These are phyloP conservation scores for Spisula subtruncata DNA, from an alignment of 2,888 invertebrate species.

Conservation along the genomic window DNA sequence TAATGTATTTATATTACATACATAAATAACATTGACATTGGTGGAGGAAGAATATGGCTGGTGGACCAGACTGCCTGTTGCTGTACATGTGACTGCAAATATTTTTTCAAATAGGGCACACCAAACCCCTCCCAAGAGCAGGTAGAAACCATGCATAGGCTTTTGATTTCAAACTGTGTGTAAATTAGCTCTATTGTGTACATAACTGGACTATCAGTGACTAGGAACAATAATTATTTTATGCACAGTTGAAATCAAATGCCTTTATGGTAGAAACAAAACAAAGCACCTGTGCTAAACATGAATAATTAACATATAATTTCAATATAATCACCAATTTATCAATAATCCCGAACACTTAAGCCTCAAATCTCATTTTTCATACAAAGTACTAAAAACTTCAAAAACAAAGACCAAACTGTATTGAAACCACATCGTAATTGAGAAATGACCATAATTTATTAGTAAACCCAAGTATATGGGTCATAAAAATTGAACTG, in stretches of 20 bases:
- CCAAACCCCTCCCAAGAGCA: too few relatives aligned
- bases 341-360: neutral
- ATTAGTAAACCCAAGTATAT: conserved; percentile 28
- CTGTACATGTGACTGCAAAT: too few relatives aligned
- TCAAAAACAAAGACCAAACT: conserved; percentile 1
- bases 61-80: too few relatives aligned
- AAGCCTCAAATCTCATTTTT: neutral
- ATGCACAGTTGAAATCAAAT: neutral
- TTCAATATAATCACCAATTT: neutral
- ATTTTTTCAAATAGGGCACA: too few relatives aligned
- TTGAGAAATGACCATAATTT: neutral
- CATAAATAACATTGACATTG: too few relatives aligned
- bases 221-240: too few relatives aligned
- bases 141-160: too few relatives aligned
- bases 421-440: conserved; percentile 1
- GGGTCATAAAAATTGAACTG: conserved; percentile 45
- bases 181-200: too few relatives aligned
- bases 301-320: neutral
- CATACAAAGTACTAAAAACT: neutral
- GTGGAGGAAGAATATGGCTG: too few relatives aligned
- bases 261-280: too few relatives aligned
- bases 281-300: neutral
- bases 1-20: neutral
- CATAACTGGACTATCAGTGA: too few relatives aligned
- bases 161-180: too few relatives aligned